Evolutionary conservation across 2,888 invertebrate species (phyloP).

Genomic region (Himalopsyche kuldschensis): DNA sequence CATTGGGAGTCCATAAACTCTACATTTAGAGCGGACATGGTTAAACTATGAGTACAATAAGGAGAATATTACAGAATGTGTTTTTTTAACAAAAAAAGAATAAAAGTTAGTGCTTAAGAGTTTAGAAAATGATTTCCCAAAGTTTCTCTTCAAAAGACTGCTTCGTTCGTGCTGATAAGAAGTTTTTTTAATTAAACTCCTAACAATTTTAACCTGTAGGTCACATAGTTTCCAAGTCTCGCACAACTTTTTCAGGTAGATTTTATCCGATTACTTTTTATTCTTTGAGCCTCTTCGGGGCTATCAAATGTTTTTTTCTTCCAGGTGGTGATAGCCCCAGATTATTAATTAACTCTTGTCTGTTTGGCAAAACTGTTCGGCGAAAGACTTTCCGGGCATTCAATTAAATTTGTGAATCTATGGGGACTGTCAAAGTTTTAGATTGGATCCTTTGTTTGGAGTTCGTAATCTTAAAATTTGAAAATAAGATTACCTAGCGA

Average conservation of each 20-base stretch:
- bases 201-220: not conserved
- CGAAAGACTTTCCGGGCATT: not conserved
- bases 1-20: no score
- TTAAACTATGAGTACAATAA: no score
- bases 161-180: not conserved
- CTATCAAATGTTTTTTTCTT: not conserved
- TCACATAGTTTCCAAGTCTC: not conserved
- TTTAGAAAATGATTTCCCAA: not conserved
- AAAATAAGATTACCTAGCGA: not conserved
- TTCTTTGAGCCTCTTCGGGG: not conserved
- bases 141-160: not conserved
- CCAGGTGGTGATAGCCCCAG: not conserved
- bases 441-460: conserved; percentile 5
- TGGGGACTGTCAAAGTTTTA: conserved; percentile 4
- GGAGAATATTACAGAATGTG: no score
- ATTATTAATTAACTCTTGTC: conserved; percentile 3
- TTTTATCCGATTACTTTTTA: not conserved
- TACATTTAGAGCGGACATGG: no score
- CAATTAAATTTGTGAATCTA: conserved; percentile 4
- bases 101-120: not conserved
- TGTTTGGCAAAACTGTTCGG: not conserved
- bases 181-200: not conserved
- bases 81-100: not conserved
- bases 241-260: not conserved
- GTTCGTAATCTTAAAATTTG: not conserved